Percentiles rank a stretch among this genome's conserved stretches.
Conservation (phyloP, 2,888 invertebrate genomes). For the Metalampra italica region DNA sequence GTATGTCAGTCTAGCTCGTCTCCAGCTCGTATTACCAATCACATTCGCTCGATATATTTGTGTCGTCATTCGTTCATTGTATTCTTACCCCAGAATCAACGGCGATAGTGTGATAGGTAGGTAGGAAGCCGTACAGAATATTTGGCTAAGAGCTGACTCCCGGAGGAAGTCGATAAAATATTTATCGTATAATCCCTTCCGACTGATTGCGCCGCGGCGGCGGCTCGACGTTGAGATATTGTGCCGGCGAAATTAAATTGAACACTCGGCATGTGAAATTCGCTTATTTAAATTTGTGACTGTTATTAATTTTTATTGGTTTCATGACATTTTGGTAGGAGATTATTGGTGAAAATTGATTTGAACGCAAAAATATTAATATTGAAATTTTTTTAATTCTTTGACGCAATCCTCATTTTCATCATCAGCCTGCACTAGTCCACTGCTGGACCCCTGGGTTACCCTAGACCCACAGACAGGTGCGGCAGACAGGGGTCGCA, state of each 20-base stretch:
- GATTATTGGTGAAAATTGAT: background rate
- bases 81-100: too few species aligned
- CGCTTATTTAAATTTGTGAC: conserved; percentile 21
- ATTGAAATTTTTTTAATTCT: background rate
- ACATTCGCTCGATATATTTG: too few species aligned
- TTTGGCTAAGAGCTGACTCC: too few species aligned
- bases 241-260: conserved; percentile 11
- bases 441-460: too few species aligned
- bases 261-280: conserved; percentile 1
- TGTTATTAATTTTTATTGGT: conserved; percentile 4
- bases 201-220: conserved; percentile 29
- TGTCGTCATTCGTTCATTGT: too few species aligned
- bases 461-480: background rate
- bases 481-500: background rate
- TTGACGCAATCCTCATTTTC: background rate
- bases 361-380: background rate
- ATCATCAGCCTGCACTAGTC: too few species aligned
- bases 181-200: conserved; percentile 36
- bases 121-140: too few species aligned
- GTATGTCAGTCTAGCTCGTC: too few species aligned
- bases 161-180: conserved; percentile 26
- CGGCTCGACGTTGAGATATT: conserved; percentile 29
- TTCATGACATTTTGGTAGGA: background rate
- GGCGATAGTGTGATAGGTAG: too few species aligned
- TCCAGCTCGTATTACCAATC: too few species aligned